These are phyloP conservation scores for Drosophila asahinai DNA, from an alignment of 1,140 invertebrate species.

Conservation along the genomic window DNA sequence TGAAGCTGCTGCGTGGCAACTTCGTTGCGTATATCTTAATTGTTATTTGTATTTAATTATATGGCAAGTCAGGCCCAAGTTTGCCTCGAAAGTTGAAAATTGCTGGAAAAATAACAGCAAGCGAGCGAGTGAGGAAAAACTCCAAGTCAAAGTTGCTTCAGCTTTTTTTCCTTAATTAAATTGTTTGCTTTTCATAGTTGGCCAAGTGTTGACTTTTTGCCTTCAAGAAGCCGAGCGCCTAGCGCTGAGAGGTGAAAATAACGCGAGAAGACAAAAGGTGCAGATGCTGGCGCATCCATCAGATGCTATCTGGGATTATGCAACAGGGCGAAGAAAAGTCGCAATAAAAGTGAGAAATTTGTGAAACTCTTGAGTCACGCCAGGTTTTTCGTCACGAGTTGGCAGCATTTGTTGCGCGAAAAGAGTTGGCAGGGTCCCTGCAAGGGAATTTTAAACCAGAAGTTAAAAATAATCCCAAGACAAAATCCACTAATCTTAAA, in stretches of 20 bases:
- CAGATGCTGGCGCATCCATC: conserved; percentile 17
- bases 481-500: background rate
- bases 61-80: conserved; percentile 38
- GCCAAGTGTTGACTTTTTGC: conserved; percentile 35
- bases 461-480: background rate
- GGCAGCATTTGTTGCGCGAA: no score
- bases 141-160: conserved; percentile 33
- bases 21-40: conserved; percentile 52
- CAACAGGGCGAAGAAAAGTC: conserved; percentile 18
- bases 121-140: conserved; percentile 16
- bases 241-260: conserved; percentile 13
- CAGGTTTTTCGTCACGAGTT: no score
- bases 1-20: conserved; percentile 21
- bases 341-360: conserved; percentile 27
- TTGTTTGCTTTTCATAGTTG: conserved; percentile 58
- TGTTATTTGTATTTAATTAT: conserved; percentile 75
- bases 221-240: conserved; percentile 1
- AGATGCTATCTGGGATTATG: conserved; percentile 31
- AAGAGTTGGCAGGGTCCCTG: no score
- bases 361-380: conserved; percentile 1
- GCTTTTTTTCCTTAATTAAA: conserved; percentile 54
- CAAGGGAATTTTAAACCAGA: no score
- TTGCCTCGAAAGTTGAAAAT: conserved; percentile 48
- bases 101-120: conserved; percentile 34
- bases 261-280: conserved; percentile 22